Evolutionary conservation across 2,113 vertebrate genomes (phyloP).

Genomic region (Phalacrocorax brasilianus): DNA sequence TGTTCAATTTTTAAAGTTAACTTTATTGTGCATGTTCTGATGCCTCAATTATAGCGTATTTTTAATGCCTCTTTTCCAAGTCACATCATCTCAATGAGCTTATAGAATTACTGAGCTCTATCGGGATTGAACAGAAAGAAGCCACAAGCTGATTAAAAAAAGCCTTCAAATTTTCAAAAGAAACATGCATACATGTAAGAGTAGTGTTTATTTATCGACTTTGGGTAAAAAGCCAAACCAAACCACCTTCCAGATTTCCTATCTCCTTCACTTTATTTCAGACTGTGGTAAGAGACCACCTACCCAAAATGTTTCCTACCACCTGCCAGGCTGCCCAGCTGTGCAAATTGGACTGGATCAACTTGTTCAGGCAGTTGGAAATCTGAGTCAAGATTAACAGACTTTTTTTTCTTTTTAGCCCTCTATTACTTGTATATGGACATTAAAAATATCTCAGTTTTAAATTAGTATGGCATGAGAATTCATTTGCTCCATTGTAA

Average conservation of each 20-base stretch:
- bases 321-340: conserved; percentile 28
- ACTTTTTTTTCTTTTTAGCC: not conserved
- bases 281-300: not conserved
- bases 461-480: not conserved
- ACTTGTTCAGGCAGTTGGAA: conserved; percentile 21
- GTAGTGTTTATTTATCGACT: not conserved
- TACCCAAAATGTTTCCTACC: conserved; percentile 13
- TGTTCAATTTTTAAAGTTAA: not conserved
- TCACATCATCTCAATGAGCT: not conserved
- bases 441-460: not conserved
- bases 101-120: not conserved
- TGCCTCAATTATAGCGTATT: not conserved
- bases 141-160: not conserved
- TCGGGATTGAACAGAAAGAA: not conserved
- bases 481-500: not conserved
- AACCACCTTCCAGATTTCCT: not conserved
- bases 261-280: not conserved
- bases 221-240: not conserved
- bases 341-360: conserved; percentile 34
- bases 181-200: not conserved
- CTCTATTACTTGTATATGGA: not conserved
- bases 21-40: not conserved
- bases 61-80: not conserved
- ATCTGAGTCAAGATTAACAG: conserved; percentile 2
- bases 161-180: not conserved